These are phyloP conservation scores for Semnornis frantzii DNA, from an alignment of 2,113 vertebrate genomes.

Conservation along the genomic window DNA sequence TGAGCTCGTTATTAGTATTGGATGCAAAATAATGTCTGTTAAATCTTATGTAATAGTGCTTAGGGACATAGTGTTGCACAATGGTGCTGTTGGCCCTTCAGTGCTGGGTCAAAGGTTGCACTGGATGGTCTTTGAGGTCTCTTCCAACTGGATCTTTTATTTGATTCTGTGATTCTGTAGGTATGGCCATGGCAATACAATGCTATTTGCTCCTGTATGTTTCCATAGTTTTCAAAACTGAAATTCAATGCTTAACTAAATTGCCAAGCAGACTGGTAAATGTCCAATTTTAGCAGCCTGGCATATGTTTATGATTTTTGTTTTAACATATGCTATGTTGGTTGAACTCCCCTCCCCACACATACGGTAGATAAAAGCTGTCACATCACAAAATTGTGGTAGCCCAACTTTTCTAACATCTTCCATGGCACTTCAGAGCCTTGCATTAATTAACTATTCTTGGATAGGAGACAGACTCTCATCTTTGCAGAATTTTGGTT, in stretches of 20 bases:
- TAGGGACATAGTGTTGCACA: too few species aligned
- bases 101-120: too few species aligned
- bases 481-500: constrained; percentile 38
- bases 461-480: constrained; percentile 59
- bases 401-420: constrained; percentile 65
- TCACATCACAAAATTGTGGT: constrained; percentile 68
- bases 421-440: constrained; percentile 57
- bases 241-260: constrained; percentile 61
- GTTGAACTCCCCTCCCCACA: constrained; percentile 63
- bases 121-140: too few species aligned
- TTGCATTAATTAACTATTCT: constrained; percentile 67
- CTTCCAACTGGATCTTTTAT: too few species aligned
- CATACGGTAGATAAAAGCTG: constrained; percentile 65
- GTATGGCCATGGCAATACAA: constrained; percentile 7
- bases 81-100: too few species aligned
- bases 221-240: constrained; percentile 58
- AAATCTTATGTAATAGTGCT: background rate
- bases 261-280: constrained; percentile 63
- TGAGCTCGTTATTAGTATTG: background rate
- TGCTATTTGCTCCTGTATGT: constrained; percentile 51
- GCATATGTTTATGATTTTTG: constrained; percentile 70
- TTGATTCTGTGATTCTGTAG: background rate
- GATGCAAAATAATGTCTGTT: background rate
- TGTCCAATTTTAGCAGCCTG: constrained; percentile 69
- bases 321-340: constrained; percentile 67